Conservation (phyloP, 2,113 vertebrate species). For the Brachyhypopomus occidentalis region DNA sequence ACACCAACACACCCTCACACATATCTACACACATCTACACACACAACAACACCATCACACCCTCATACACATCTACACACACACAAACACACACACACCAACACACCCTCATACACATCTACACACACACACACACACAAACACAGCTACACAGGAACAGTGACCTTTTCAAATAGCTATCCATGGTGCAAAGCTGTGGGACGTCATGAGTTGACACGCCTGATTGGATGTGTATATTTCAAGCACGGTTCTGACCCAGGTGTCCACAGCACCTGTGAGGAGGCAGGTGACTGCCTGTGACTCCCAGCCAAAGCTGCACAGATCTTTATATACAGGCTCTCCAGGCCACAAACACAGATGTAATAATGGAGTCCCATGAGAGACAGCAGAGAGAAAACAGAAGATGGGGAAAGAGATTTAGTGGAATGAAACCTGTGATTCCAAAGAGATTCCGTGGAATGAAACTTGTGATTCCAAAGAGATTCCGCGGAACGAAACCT, state of each 20-base stretch:
- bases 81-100: too few species aligned
- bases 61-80: too few species aligned
- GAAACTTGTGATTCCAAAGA: not conserved
- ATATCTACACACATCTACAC: too few species aligned
- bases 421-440: not conserved
- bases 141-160: not conserved
- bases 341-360: not conserved
- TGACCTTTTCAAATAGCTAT: not conserved
- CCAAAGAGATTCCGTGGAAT: not conserved
- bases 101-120: too few species aligned
- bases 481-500: not conserved
- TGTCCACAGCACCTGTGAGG: not conserved
- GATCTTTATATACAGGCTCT: constrained; percentile 14
- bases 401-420: not conserved
- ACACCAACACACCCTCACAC: too few species aligned
- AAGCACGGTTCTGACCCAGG: not conserved
- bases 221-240: not conserved
- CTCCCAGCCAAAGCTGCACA: not conserved
- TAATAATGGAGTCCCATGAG: constrained; percentile 1
- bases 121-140: too few species aligned
- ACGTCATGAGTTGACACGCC: not conserved
- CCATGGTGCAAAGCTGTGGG: not conserved
- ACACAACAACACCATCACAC: too few species aligned
- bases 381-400: not conserved
- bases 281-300: not conserved